phyloP scores from a whole-genome alignment of 2,797 vertebrate genomes.

The Lemur catta region DNA sequence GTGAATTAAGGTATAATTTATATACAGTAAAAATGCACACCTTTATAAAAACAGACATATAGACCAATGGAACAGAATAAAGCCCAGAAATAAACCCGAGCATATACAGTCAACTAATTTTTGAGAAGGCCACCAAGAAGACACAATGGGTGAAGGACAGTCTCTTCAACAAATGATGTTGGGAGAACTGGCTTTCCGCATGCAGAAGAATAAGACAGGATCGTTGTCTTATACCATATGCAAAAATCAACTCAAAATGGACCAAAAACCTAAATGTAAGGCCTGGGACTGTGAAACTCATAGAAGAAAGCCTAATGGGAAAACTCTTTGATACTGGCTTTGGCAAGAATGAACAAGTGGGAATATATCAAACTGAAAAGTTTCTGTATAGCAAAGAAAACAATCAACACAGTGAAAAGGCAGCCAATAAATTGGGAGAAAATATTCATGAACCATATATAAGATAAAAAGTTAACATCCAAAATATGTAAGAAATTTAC shows the following conservation, averaged over 20 bases:
- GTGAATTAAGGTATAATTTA: background rate
- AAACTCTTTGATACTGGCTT: background rate
- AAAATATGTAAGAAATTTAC: background rate
- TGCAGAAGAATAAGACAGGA: background rate
- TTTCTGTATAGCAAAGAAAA: no score
- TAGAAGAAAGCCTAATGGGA: background rate
- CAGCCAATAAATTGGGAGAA: background rate
- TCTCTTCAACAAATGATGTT: background rate
- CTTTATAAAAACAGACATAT: background rate
- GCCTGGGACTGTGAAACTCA: background rate
- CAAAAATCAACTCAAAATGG: background rate
- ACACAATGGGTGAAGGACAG: background rate
- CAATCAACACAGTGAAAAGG: background rate
- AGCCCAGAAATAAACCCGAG: background rate
- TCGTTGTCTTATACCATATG: background rate
- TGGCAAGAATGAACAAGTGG: background rate
- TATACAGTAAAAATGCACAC: background rate
- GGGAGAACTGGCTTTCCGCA: background rate
- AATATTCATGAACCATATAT: no score
- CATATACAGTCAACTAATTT: background rate
- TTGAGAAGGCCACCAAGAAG: background rate
- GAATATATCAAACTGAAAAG: background rate
- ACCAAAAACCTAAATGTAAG: background rate
- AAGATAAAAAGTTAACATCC: background rate
- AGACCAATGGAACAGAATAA: background rate